Evolutionary conservation across 1,140 invertebrate species (phyloP).

Genomic region (Wasmannia auropunctata): DNA sequence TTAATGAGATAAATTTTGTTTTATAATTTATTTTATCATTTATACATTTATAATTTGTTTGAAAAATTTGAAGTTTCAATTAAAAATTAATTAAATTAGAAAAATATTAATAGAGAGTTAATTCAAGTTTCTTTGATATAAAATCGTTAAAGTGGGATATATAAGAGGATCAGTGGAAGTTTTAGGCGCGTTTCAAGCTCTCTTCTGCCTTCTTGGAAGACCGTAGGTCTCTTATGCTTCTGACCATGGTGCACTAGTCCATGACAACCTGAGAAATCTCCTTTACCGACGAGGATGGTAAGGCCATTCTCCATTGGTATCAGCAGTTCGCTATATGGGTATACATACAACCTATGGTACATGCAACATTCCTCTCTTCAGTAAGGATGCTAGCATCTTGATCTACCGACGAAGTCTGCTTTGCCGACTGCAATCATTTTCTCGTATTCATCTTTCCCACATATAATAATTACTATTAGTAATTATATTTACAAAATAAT

Average conservation of each 20-base stretch:
- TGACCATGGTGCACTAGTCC: neutral
- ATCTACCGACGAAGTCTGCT: neutral
- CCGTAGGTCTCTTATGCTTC: neutral
- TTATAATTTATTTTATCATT: neutral
- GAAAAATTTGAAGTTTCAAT: neutral
- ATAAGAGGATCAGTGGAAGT: neutral
- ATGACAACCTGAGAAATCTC: neutral
- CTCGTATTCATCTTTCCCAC: neutral
- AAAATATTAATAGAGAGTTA: neutral
- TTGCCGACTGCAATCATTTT: slow-evolving; percentile 12
- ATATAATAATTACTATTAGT: neutral
- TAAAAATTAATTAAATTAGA: slow-evolving; percentile 1
- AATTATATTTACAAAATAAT: neutral
- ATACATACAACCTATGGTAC: slow-evolving; percentile 2
- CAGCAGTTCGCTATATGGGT: neutral
- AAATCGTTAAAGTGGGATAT: neutral
- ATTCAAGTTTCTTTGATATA: neutral
- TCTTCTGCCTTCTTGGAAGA: neutral
- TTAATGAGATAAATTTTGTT: neutral
- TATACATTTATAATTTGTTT: neutral
- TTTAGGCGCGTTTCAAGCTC: neutral
- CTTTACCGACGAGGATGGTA: slow-evolving; percentile 40
- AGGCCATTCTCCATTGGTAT: neutral
- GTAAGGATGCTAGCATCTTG: neutral
- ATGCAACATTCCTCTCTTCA: neutral